Conservation (phyloP, 37 sponge, comb jelly and placozoan genomes). For the Chondrilla cf. caribensis region DNA sequence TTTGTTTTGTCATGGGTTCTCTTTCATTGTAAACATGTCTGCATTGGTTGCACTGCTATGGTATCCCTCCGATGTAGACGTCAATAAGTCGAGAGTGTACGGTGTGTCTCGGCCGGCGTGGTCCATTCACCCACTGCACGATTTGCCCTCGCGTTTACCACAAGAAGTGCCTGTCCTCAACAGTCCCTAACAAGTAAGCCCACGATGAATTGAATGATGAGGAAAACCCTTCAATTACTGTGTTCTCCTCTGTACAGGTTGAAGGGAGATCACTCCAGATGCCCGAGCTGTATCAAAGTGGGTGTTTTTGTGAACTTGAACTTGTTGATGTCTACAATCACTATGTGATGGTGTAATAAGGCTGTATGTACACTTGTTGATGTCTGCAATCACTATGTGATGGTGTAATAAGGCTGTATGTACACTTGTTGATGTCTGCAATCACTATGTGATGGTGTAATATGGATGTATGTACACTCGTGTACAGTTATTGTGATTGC, state of each 20-base stretch:
- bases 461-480: no score
- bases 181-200: neutral
- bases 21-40: no score
- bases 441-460: no score
- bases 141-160: constrained; percentile 73
- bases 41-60: neutral
- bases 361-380: no score
- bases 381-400: no score
- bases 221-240: neutral
- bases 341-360: no score
- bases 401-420: no score
- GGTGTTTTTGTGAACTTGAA: neutral
- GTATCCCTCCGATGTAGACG: neutral
- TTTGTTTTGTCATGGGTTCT: no score
- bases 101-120: constrained; percentile 53
- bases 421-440: no score
- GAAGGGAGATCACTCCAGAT: constrained; percentile 45
- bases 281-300: constrained; percentile 69
- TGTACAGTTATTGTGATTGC: no score
- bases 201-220: neutral
- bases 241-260: neutral
- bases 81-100: constrained; percentile 28
- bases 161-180: constrained; percentile 75
- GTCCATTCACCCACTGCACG: constrained; percentile 55
- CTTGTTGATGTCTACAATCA: neutral